Evolutionary conservation across 2,888 invertebrate species (phyloP), one percentile per base, ranked within the genome.

Genomic region (Galeopsomyia nigrocyanea): DNA sequence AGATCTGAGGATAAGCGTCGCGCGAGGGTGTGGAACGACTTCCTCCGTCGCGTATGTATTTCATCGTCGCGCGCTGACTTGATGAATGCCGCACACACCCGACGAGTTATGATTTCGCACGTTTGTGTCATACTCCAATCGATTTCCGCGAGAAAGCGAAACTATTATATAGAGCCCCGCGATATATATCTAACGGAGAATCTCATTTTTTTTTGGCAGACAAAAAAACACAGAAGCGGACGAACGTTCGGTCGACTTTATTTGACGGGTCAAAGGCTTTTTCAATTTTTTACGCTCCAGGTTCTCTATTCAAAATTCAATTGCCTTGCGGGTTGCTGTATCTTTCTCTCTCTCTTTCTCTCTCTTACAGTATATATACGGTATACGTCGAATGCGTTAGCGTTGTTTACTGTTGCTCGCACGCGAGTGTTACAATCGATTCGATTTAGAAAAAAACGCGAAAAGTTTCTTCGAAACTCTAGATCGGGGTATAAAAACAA

Each of bases 121-220:
- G 22, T 39, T 17, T 3, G 39, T 39, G 10, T 39, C 39, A 5
- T 7, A 63, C 61, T 64, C 66, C 63, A 77, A 79, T 79, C 73
- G 78, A 78, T 78, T 75, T 71, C 62, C 74, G 75, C 76, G 77
- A 77, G 78, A 78, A 78, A 73, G 76, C 72, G 71, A 74, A 74
- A 67, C 76, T 77, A 74, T 74, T 69, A n/a, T n/a, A n/a, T n/a
- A n/a, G n/a, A n/a, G n/a, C n/a, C 7, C 39, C 39, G 13, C 39
- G 39, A 39, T 39, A 39, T 39, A 39, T 13, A 39, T 39, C 10
- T 39, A 10, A 1, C 13, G 13, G 39, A 39, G 39, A 39, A 39
- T 39, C 13, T 7, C 7, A 13, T 3, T 10, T 39, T 39, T 39
- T 39, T 10, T 10, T 9, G 7, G 3, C 31, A 7, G 7, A 31